phyloP scores from a whole-genome alignment of 1,140 invertebrate genomes.

The Ooceraea biroi region DNA sequence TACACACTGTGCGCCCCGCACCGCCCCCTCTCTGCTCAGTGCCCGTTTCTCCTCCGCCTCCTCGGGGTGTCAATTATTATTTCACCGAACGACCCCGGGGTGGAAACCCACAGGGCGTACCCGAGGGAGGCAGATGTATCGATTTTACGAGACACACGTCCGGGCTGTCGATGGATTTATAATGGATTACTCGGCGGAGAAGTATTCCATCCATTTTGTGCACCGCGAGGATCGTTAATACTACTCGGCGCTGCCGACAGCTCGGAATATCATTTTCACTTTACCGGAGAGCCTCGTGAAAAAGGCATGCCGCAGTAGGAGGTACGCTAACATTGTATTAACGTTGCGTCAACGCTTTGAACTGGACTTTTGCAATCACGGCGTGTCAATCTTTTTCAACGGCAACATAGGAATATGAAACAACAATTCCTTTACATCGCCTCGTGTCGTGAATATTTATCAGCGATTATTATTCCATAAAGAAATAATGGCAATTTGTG shows the following conservation, averaged over 20 bases:
- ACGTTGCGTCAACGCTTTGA: constrained; percentile 42
- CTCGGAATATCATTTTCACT: constrained; percentile 63
- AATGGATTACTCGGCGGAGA: constrained; percentile 70
- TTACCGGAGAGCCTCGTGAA: constrained; percentile 59
- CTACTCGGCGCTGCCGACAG: constrained; percentile 61
- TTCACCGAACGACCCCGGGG: constrained; percentile 53
- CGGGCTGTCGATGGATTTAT: constrained; percentile 67
- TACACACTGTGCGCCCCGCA: constrained; percentile 39
- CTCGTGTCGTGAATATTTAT: constrained; percentile 23
- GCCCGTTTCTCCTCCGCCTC: background rate
- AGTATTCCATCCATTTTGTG: constrained; percentile 57
- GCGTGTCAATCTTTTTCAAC: constrained; percentile 25
- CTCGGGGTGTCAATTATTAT: constrained; percentile 68
- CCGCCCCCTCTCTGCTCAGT: constrained; percentile 21
- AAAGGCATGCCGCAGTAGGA: constrained; percentile 41
- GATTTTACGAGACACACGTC: constrained; percentile 68
- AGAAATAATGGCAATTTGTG: constrained; percentile 23
- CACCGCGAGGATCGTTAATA: constrained; percentile 69
- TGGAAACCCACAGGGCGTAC: constrained; percentile 52
- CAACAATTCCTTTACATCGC: constrained; percentile 22
- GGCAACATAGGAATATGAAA: constrained; percentile 21
- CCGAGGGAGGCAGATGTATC: constrained; percentile 61
- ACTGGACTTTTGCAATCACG: constrained; percentile 50
- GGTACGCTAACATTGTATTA: constrained; percentile 55
- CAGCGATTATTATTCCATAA: background rate